phyloP scores from a whole-genome alignment of 2,113 vertebrate species.

The Pterophyllum scalare region DNA sequence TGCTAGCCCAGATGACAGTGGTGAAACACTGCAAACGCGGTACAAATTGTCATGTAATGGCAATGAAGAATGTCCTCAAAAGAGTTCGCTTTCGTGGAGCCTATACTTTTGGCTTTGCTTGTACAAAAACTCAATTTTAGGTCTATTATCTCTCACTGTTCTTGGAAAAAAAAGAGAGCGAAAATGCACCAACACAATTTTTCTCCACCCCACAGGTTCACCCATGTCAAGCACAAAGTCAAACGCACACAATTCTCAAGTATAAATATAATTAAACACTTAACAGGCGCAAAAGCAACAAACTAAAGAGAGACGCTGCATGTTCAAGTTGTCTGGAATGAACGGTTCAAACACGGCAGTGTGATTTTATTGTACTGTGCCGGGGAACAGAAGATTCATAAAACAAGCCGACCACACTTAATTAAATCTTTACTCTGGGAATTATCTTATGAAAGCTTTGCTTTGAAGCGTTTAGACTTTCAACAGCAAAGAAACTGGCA shows the following conservation, averaged over 20 bases:
- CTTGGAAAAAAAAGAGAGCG: background rate
- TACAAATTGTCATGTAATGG: conserved; percentile 31
- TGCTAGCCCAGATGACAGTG: conserved; percentile 37
- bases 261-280: conserved; percentile 32
- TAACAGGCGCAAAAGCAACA: background rate
- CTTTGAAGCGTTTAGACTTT: conserved; percentile 36
- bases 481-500: conserved; percentile 46
- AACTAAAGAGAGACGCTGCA: conserved; percentile 12
- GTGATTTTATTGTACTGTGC: conserved; percentile 24
- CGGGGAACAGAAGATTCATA: conserved; percentile 54
- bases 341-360: conserved; percentile 30
- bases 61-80: conserved; percentile 28
- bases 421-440: conserved; percentile 59
- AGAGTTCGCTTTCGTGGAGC: conserved; percentile 1
- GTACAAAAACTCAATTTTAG: background rate
- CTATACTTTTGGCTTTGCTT: conserved; percentile 1
- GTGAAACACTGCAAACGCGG: conserved; percentile 25
- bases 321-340: conserved; percentile 23
- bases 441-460: conserved; percentile 62
- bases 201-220: background rate
- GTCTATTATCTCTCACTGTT: background rate
- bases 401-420: conserved; percentile 57
- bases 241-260: background rate
- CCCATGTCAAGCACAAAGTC: conserved; percentile 5
- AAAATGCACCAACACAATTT: background rate